Percentiles rank a stretch among this genome's conserved stretches.
These are phyloP conservation scores for Gadopsis bispinosus DNA, from an alignment of 2,797 vertebrate species.

Conservation along the genomic window DNA sequence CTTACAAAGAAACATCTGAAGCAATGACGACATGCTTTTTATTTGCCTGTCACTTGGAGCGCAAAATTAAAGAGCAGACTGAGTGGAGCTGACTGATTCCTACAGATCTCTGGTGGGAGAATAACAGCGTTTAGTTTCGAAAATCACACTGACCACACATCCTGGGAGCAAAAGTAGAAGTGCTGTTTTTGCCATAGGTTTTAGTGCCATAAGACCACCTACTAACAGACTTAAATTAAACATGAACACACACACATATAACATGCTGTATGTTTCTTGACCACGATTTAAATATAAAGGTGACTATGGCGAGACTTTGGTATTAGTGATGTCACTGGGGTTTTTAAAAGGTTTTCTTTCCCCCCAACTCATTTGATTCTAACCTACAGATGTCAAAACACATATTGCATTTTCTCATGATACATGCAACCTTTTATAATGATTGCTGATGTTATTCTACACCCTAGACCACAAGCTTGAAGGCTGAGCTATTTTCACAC, in stretches of 20 bases:
- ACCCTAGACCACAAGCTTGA: constrained; percentile 77
- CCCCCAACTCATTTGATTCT: constrained; percentile 65
- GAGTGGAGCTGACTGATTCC: constrained; percentile 69
- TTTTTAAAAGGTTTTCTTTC: constrained; percentile 76
- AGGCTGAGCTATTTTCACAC: constrained; percentile 86
- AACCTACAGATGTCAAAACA: constrained; percentile 78
- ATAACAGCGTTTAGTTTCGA: constrained; percentile 66
- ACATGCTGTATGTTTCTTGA: constrained; percentile 76
- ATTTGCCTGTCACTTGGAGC: constrained; percentile 76
- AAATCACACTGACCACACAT: constrained; percentile 78
- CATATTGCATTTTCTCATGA: constrained; percentile 69
- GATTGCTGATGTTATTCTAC: constrained; percentile 81
- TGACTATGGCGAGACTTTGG: constrained; percentile 60
- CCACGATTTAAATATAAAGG: constrained; percentile 80
- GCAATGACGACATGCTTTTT: constrained; percentile 76
- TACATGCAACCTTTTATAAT: constrained; percentile 80
- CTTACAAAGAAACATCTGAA: constrained; percentile 77
- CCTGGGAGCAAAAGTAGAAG: constrained; percentile 75
- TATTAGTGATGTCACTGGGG: constrained; percentile 80
- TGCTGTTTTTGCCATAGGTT: constrained; percentile 72
- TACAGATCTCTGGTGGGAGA: constrained; percentile 60
- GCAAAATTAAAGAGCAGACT: constrained; percentile 81
- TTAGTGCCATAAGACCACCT: constrained; percentile 82
- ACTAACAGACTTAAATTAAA: constrained; percentile 77
- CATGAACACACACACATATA: constrained; percentile 64